phyloP scores from a whole-genome alignment of 2,888 invertebrate genomes.

The Cataglyphis cursor region DNA sequence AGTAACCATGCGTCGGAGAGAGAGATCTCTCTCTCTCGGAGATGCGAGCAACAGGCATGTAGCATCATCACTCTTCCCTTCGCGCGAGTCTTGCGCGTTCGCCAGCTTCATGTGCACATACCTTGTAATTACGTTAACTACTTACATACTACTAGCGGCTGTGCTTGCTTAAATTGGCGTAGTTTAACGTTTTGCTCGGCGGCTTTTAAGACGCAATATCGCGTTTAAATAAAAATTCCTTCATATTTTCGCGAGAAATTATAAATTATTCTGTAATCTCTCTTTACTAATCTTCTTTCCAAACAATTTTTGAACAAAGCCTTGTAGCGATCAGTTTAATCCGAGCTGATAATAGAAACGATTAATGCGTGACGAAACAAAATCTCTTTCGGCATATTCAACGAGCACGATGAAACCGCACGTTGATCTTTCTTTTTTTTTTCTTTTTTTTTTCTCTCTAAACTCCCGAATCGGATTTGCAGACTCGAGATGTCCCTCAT shows the following conservation, averaged over 20 bases:
- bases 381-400: slow-evolving; percentile 16
- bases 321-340: not conserved
- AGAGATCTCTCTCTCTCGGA: slow-evolving; percentile 1
- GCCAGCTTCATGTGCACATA: slow-evolving; percentile 62
- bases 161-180: slow-evolving; percentile 74
- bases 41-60: slow-evolving; percentile 80
- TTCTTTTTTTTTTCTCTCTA: slow-evolving; percentile 16
- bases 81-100: slow-evolving; percentile 65
- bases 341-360: not conserved
- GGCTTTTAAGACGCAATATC: slow-evolving; percentile 25
- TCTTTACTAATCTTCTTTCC: not conserved
- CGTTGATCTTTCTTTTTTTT: not conserved
- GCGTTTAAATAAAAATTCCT: not conserved
- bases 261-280: not conserved
- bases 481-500: slow-evolving; percentile 47
- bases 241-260: not conserved
- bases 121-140: slow-evolving; percentile 83
- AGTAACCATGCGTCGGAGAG: slow-evolving; percentile 65
- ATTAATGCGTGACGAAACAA: slow-evolving; percentile 4
- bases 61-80: slow-evolving; percentile 83
- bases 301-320: not conserved
- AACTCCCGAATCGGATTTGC: slow-evolving; percentile 28
- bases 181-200: slow-evolving; percentile 68
- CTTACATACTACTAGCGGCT: slow-evolving; percentile 72
- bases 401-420: slow-evolving; percentile 16